Conservation (phyloP, 2,888 invertebrate species). For the Pyrochroa serraticornis region DNA sequence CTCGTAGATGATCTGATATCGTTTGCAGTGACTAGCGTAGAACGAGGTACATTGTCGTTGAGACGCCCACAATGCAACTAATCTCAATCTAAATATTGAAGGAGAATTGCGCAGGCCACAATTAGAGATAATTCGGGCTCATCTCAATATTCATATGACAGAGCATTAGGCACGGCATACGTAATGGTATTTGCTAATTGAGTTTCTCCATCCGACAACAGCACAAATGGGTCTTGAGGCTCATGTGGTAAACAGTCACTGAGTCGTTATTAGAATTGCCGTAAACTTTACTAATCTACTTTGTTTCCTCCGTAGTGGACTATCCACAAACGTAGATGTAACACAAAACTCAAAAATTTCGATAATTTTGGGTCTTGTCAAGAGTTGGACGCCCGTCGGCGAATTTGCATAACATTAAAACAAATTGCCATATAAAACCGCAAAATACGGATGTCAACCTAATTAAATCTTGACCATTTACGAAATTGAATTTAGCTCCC, state of each 20-base stretch:
- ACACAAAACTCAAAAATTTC: slow-evolving; percentile 24
- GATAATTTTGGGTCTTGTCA: slow-evolving; percentile 10
- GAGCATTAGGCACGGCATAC: slow-evolving; percentile 23
- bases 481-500: slow-evolving; percentile 3
- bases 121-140: slow-evolving; percentile 17
- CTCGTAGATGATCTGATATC: too few relatives aligned
- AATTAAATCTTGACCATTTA: slow-evolving; percentile 11
- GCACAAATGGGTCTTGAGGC: slow-evolving; percentile 14
- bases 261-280: slow-evolving; percentile 23
- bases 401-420: slow-evolving; percentile 12
- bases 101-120: slow-evolving; percentile 10
- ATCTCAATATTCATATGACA: slow-evolving; percentile 24
- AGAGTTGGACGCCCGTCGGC: slow-evolving; percentile 4
- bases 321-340: slow-evolving; percentile 17
- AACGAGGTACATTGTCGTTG: slow-evolving; percentile 1
- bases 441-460: neutral
- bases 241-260: slow-evolving; percentile 20
- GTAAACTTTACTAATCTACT: slow-evolving; percentile 26
- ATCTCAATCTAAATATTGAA: slow-evolving; percentile 12
- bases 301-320: slow-evolving; percentile 4
- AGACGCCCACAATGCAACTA: slow-evolving; percentile 7
- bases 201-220: slow-evolving; percentile 15
- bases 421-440: slow-evolving; percentile 4
- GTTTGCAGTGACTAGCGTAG: too few relatives aligned
- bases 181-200: slow-evolving; percentile 26